phyloP scores from a whole-genome alignment of 1,140 invertebrate genomes.

The Caenorhabditis elegans region WBcel235 BX284604.4:16769501-16770000 shows the following conservation, averaged over 20 bases:
- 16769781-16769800: background rate
- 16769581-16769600: too few relatives aligned
- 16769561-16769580: too few relatives aligned
- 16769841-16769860: background rate
- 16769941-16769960: background rate
- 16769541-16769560: conserved; percentile 45
- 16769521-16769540: conserved; percentile 35
- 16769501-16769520: conserved; percentile 51
- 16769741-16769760: conserved; percentile 1
- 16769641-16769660: too few relatives aligned
- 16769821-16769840: background rate
- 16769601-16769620: too few relatives aligned
- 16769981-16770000: background rate
- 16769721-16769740: background rate
- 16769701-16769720: background rate
- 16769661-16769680: background rate
- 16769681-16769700: conserved; percentile 1
- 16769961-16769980: background rate
- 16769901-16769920: background rate
- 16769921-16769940: background rate
- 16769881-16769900: background rate
- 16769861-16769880: background rate
- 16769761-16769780: background rate
- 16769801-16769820: conserved; percentile 5
- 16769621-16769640: too few relatives aligned